Conservation (phyloP, 2,113 vertebrate species). For the Oncorhynchus nerka region DNA sequence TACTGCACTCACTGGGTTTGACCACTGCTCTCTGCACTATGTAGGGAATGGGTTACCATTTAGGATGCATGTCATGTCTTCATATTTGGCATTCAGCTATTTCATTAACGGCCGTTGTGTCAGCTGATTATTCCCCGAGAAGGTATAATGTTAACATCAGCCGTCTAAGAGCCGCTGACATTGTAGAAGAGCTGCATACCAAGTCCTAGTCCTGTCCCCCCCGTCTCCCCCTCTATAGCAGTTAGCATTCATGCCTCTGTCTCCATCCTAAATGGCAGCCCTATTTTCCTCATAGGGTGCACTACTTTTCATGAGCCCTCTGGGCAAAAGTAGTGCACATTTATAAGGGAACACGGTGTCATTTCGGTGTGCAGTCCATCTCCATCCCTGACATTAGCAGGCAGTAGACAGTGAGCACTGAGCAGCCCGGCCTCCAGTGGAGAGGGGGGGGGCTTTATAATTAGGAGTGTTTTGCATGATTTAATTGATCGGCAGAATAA, state of each 20-base stretch:
- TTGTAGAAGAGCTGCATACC: conserved; percentile 37
- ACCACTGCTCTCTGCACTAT: not conserved
- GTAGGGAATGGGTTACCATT: no score
- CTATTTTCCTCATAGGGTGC: no score
- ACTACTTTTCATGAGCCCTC: no score
- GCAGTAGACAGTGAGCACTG: conserved; percentile 43
- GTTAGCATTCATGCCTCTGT: conserved; percentile 35
- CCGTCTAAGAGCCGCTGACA: not conserved
- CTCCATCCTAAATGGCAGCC: no score
- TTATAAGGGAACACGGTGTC: no score
- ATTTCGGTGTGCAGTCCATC: not conserved
- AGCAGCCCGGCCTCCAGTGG: conserved; percentile 46
- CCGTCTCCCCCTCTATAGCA: conserved; percentile 26
- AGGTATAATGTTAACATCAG: not conserved
- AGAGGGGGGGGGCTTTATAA: conserved; percentile 51
- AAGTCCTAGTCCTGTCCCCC: conserved; percentile 35
- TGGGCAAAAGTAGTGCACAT: no score
- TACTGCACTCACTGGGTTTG: not conserved
- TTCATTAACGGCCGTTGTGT: not conserved
- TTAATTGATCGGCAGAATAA: conserved; percentile 66
- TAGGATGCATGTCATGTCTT: not conserved
- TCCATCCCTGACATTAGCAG: conserved; percentile 64
- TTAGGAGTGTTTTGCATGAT: conserved; percentile 73
- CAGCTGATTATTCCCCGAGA: not conserved
- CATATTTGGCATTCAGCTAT: not conserved